A percentile compares a stretch with the other conserved stretches of the same genome.
phyloP scores from a whole-genome alignment of 2,113 vertebrate species.

The Alethe diademata region DNA sequence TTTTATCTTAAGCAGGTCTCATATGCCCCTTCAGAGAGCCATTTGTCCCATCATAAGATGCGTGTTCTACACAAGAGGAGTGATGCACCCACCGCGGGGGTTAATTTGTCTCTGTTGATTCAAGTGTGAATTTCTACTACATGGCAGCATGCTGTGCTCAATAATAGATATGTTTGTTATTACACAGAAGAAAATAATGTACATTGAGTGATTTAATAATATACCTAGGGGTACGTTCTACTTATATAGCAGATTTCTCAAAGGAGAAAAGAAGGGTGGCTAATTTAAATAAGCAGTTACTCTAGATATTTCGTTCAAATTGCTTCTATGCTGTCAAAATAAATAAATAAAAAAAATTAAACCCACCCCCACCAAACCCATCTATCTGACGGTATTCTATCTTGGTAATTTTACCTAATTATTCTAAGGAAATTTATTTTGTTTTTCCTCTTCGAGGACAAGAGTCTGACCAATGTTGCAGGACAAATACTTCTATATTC shows the following conservation, averaged over 20 bases:
- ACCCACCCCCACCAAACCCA: fast-evolving
- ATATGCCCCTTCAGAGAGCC: fast-evolving
- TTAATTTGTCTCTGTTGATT: neutral
- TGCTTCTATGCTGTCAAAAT: neutral
- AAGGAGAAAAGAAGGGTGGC: neutral
- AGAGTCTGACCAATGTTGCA: neutral
- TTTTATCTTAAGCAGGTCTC: neutral
- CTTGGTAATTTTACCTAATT: neutral
- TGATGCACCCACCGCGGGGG: neutral
- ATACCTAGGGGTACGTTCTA: neutral
- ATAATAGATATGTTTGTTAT: neutral
- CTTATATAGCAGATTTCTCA: neutral
- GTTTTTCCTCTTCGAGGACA: neutral
- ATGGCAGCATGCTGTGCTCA: neutral
- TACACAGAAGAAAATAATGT: neutral
- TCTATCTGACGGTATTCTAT: neutral
- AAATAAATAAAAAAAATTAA: neutral
- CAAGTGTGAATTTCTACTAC: neutral
- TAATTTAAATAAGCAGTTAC: neutral
- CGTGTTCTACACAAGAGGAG: neutral
- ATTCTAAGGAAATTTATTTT: neutral
- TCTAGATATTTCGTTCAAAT: neutral
- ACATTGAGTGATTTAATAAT: neutral
- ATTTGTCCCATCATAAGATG: neutral
- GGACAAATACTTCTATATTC: neutral